Evolutionary conservation across 1,140 invertebrate genomes (phyloP).

Genomic region (Drosophila guanche): DNA sequence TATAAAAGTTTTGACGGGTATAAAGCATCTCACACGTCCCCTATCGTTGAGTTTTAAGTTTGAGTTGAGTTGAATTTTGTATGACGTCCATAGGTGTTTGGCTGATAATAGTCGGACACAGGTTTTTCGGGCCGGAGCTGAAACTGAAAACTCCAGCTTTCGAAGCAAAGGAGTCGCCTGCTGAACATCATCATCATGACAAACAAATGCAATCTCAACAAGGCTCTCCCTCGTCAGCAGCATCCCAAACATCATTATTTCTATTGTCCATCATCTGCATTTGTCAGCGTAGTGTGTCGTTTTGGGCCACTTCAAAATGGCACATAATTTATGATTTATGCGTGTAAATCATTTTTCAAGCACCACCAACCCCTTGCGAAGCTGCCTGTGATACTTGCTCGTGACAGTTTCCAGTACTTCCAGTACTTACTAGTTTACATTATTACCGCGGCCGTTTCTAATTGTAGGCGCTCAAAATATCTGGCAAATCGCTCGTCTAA

Average conservation of each 20-base stretch:
- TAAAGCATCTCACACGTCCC: too few relatives aligned
- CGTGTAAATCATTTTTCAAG: conserved; percentile 76
- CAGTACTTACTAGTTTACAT: conserved; percentile 53
- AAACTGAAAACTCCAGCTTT: not conserved
- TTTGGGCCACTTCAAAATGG: conserved; percentile 55
- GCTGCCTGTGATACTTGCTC: conserved; percentile 17
- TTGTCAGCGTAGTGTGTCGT: conserved; percentile 43
- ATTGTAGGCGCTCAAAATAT: conserved; percentile 69
- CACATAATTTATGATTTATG: conserved; percentile 76
- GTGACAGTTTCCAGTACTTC: conserved; percentile 41
- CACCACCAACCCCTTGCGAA: conserved; percentile 25
- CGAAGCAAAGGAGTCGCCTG: conserved; percentile 9
- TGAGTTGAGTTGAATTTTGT: conserved; percentile 8
- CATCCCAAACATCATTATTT: conserved; percentile 22
- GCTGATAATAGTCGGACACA: conserved; percentile 25
- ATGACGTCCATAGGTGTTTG: conserved; percentile 23
- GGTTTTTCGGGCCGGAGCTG: not conserved
- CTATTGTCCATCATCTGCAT: conserved; percentile 58
- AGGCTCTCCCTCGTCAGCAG: conserved; percentile 15
- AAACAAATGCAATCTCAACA: conserved; percentile 30
- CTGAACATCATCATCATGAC: conserved; percentile 17
- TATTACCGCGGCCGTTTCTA: conserved; percentile 62
- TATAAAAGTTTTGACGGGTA: too few relatives aligned
- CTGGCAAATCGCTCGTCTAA: conserved; percentile 51
- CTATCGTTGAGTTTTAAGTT: not conserved